A percentile compares a stretch with the other conserved stretches of the same genome.
These are phyloP conservation scores for Clunio marinus DNA, from an alignment of 2,888 invertebrate genomes.

Conservation along the genomic window DNA sequence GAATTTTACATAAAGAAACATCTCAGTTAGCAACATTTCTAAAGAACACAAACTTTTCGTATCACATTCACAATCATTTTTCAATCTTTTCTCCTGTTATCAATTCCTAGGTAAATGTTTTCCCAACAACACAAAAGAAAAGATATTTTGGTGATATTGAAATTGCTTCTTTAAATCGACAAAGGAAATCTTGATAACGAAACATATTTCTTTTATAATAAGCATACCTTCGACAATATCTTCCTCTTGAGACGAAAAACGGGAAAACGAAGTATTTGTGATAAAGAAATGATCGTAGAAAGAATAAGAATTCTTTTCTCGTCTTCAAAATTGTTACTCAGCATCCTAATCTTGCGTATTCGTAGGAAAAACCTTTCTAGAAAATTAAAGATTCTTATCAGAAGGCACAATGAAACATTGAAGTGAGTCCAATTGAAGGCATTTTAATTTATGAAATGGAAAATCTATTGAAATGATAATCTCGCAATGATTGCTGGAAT, in stretches of 20 bases:
- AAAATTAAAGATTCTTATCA: constrained; percentile 37
- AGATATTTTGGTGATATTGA: too few species aligned
- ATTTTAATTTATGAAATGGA: constrained; percentile 37
- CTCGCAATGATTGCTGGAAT: not conserved
- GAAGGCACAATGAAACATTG: not conserved
- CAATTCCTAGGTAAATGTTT: too few species aligned
- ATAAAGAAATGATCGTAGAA: constrained; percentile 22
- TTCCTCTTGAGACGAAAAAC: not conserved
- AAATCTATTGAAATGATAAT: constrained; percentile 35
- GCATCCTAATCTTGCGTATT: not conserved
- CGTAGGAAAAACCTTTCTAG: constrained; percentile 10
- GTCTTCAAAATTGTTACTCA: not conserved
- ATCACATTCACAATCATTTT: too few species aligned
- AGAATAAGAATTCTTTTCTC: not conserved
- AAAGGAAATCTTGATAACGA: constrained; percentile 6
- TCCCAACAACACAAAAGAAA: not conserved
- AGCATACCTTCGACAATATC: constrained; percentile 27
- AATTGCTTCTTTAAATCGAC: not conserved
- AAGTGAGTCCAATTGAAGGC: not conserved
- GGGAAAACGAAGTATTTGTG: not conserved
- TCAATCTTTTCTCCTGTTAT: too few species aligned
- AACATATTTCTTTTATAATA: not conserved
- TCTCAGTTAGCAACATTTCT: too few species aligned
- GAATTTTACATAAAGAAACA: too few species aligned
- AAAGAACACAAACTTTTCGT: too few species aligned